A percentile compares a stretch with the other conserved stretches of the same genome.
phyloP scores from a whole-genome alignment of 2,888 invertebrate genomes.

The Melanotus villosus region DNA sequence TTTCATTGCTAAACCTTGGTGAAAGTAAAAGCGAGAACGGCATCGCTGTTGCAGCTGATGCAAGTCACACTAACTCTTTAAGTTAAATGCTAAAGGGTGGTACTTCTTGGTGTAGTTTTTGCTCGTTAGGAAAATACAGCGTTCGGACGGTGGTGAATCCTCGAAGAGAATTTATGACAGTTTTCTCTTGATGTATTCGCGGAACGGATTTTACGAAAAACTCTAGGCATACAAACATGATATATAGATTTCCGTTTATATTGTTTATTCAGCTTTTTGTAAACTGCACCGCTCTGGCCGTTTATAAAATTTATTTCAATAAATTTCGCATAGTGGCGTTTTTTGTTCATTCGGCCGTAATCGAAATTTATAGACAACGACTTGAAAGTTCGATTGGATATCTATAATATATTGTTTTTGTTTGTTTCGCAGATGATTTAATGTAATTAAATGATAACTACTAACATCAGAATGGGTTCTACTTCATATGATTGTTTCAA shows the following conservation, averaged over 20 bases:
- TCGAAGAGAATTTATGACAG: constrained; percentile 11
- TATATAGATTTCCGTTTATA: neutral
- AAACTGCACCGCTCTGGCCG: neutral
- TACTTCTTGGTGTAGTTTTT: no score
- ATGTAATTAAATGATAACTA: no score
- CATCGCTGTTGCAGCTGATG: neutral
- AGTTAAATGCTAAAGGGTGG: no score
- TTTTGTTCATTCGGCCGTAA: neutral
- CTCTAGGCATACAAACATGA: constrained; percentile 19
- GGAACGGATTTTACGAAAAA: neutral
- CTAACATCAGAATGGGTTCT: no score
- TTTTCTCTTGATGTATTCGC: constrained; percentile 11
- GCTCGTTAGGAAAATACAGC: no score
- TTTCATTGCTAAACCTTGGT: neutral
- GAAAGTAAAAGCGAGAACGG: constrained; percentile 5
- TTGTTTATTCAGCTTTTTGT: constrained; percentile 6
- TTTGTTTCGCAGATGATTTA: no score
- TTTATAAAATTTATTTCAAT: neutral
- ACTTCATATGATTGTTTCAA: no score
- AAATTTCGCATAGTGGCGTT: neutral
- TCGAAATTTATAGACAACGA: neutral
- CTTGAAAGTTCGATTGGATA: neutral
- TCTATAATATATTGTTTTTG: neutral
- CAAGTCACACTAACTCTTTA: neutral
- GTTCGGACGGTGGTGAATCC: neutral